A percentile compares a stretch with the other conserved stretches of the same genome.
phyloP scores from a whole-genome alignment of 2,888 invertebrate genomes.

The Petrophora chlorosata region DNA sequence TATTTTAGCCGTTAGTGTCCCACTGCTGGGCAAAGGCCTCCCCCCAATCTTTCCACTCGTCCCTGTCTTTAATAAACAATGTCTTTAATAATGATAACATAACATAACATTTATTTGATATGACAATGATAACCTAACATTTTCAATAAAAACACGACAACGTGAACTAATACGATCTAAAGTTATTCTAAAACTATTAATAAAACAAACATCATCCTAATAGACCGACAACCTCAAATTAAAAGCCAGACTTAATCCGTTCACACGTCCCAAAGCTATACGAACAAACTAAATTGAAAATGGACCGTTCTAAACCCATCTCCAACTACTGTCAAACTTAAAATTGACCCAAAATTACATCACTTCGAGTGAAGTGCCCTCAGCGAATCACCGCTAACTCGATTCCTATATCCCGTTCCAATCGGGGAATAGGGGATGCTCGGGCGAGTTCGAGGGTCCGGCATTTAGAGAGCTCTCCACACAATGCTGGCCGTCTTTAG shows the following conservation, averaged over 20 bases:
- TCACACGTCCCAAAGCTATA: background rate
- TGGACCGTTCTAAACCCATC: constrained; percentile 16
- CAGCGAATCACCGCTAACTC: constrained; percentile 56
- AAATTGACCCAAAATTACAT: constrained; percentile 39
- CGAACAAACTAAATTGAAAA: constrained; percentile 19
- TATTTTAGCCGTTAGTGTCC: too few relatives aligned
- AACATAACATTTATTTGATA: too few relatives aligned
- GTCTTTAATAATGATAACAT: too few relatives aligned
- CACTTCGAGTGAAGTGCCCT: constrained; percentile 35
- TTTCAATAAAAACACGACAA: too few relatives aligned
- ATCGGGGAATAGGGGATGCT: constrained; percentile 58
- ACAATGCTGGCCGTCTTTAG: constrained; percentile 47
- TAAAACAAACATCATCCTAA: too few relatives aligned
- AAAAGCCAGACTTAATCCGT: background rate
- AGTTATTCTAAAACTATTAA: too few relatives aligned
- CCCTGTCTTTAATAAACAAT: too few relatives aligned
- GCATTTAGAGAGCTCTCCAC: constrained; percentile 48
- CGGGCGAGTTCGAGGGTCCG: constrained; percentile 59
- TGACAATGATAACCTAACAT: too few relatives aligned
- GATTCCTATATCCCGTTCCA: constrained; percentile 70
- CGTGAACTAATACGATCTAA: too few relatives aligned
- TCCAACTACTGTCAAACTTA: constrained; percentile 28
- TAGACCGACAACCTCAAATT: too few relatives aligned
- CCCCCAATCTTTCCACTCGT: too few relatives aligned
- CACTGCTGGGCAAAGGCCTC: too few relatives aligned